Conservation (phyloP, 2,797 vertebrate genomes). For the Poecilia wingei region DNA sequence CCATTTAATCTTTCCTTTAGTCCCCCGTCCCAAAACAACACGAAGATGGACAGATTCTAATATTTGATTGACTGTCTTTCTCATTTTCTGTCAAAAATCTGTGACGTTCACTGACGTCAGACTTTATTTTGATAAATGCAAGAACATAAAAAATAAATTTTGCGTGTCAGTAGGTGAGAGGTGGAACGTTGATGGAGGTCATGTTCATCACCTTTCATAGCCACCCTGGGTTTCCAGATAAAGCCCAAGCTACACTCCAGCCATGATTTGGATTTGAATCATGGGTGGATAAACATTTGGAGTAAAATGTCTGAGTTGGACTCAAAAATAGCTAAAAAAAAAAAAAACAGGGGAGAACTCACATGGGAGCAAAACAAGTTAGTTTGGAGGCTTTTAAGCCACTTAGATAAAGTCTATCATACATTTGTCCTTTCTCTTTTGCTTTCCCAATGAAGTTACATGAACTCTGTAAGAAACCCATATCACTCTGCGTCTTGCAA, state of each 20-base stretch:
- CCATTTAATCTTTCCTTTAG: neutral
- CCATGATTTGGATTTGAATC: neutral
- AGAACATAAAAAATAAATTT: neutral
- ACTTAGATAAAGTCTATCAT: neutral
- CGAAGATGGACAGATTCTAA: neutral
- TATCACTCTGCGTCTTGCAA: slow-evolving; percentile 15
- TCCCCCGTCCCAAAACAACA: no score
- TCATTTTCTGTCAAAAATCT: neutral
- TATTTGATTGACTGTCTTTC: neutral
- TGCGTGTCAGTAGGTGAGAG: neutral
- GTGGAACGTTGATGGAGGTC: neutral
- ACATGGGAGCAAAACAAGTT: neutral
- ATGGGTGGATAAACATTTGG: neutral
- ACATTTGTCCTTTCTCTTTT: neutral
- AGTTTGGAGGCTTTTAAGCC: neutral
- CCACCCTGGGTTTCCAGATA: neutral
- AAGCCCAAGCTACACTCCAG: neutral
- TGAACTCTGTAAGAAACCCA: slow-evolving; percentile 5
- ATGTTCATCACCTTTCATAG: neutral
- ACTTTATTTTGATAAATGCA: neutral
- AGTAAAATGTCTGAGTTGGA: neutral
- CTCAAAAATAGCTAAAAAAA: neutral
- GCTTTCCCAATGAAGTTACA: neutral
- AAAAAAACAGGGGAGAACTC: neutral
- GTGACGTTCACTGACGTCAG: neutral